These are phyloP conservation scores for Autographa gamma DNA, from an alignment of 2,888 invertebrate species.

Conservation along the genomic window DNA sequence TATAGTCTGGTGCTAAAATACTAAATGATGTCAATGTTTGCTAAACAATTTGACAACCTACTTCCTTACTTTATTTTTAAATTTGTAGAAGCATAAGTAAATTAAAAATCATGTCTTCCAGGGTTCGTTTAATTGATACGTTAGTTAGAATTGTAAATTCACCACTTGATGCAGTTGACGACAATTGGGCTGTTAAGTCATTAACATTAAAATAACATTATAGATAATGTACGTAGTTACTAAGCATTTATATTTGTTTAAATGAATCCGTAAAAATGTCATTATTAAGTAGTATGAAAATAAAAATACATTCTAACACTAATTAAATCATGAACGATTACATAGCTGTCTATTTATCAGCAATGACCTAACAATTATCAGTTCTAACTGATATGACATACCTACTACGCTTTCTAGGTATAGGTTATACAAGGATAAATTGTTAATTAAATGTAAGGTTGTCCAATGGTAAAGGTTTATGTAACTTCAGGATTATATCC, in stretches of 20 bases:
- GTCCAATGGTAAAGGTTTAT: neutral
- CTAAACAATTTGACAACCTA: neutral
- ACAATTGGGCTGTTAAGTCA: too few relatives aligned
- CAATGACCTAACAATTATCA: constrained; percentile 1
- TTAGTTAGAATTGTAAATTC: too few relatives aligned
- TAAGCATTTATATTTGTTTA: neutral
- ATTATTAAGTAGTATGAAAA: neutral
- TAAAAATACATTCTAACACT: neutral
- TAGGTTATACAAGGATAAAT: neutral
- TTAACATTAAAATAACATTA: too few relatives aligned
- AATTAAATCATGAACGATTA: neutral
- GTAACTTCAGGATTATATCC: neutral
- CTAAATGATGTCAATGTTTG: neutral
- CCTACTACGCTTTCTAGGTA: neutral
- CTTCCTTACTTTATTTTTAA: neutral
- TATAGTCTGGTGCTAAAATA: neutral
- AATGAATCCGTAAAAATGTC: constrained; percentile 7
- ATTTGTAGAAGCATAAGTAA: too few relatives aligned
- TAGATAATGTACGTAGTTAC: too few relatives aligned
- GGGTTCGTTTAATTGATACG: too few relatives aligned
- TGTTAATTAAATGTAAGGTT: neutral
- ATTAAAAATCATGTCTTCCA: too few relatives aligned
- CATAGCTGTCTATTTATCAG: neutral
- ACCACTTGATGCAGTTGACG: too few relatives aligned
- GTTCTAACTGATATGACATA: neutral